Evolutionary conservation across 2,888 invertebrate genomes (phyloP), one percentile per base, ranked within the genome.

Genomic region (Meteorus colon): DNA sequence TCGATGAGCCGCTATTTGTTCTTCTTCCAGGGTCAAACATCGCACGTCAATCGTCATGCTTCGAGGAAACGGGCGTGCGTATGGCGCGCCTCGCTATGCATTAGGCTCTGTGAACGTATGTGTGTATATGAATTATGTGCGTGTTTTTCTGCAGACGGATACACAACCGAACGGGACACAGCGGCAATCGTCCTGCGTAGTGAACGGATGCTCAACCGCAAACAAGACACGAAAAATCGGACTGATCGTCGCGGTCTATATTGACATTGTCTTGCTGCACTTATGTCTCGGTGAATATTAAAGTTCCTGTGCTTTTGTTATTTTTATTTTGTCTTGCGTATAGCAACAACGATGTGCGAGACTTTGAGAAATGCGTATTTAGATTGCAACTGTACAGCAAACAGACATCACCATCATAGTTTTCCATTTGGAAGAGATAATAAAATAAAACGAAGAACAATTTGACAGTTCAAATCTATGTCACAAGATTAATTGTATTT

Each of bases 1-100:
- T 8, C 34, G 65, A 65, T 70, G 68, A 51, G 48, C 70, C 63
- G 27, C 70, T 75, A 75, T 75, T 75, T 75, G 75, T 69, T 75
- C 65, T 65, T 75, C 70, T 62, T 70, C 70, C 70, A 75, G 55
- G 70, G 70, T 75, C 75, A 75, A 70, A 75, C 62, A 41, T 63
- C 65, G 55, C 65, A 51, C 63, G 62, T 29, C 45, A 45, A 48
- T 72, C 63, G 74, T 75, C 65, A 65, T 70, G 69, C 62, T 75
- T 70, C 70, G 63, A 41, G 75, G 75, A 70, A 75, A 69, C 48
- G 31, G 37, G 70, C 45, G 41, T 63, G 62, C 34, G 68, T 70
- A 75, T 62, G 48, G 68, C 48, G 66, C 67, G 41, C 29, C 41
- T 29, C 19, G 45, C 24, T 12, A 29, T 12, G n/a, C 27, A n/a